Evolutionary conservation across 2,113 vertebrate genomes (phyloP).

Genomic region (Malurus alboscapulatus): DNA sequence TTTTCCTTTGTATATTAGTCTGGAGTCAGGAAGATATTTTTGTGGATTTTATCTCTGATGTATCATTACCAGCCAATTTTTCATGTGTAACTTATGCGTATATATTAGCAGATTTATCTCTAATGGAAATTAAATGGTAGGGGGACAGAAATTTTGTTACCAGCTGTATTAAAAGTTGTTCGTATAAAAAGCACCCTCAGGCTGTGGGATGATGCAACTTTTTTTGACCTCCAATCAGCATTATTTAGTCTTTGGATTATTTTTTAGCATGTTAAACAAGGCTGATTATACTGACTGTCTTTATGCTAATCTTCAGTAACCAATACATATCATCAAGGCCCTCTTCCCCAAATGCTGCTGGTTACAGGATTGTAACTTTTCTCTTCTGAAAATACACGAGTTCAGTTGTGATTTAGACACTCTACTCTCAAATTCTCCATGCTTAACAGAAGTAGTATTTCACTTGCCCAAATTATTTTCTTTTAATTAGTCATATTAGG

Average conservation of each 20-base stretch:
- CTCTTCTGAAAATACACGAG: background rate
- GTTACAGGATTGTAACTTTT: background rate
- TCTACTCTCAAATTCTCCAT: background rate
- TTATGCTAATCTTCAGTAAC: conserved; percentile 5
- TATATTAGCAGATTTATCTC: background rate
- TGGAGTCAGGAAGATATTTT: background rate
- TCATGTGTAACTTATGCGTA: background rate
- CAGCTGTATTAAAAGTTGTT: background rate
- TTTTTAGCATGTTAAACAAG: background rate
- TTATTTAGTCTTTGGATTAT: background rate
- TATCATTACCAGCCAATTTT: background rate
- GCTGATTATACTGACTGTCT: conserved; percentile 24
- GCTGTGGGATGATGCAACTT: background rate
- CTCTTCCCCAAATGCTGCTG: background rate
- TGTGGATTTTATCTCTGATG: background rate
- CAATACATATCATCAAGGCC: background rate
- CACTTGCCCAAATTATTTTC: background rate
- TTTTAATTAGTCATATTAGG: background rate
- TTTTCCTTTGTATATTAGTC: background rate
- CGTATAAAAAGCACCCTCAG: background rate
- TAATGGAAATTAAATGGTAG: background rate
- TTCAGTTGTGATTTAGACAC: background rate
- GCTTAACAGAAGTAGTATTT: background rate
- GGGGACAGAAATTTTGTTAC: background rate
- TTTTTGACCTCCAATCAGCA: conserved; percentile 4